Base-by-base conservation (phyloP, 2,888 invertebrate genomes). In the Drepanosiphum platanoidis region DNA sequence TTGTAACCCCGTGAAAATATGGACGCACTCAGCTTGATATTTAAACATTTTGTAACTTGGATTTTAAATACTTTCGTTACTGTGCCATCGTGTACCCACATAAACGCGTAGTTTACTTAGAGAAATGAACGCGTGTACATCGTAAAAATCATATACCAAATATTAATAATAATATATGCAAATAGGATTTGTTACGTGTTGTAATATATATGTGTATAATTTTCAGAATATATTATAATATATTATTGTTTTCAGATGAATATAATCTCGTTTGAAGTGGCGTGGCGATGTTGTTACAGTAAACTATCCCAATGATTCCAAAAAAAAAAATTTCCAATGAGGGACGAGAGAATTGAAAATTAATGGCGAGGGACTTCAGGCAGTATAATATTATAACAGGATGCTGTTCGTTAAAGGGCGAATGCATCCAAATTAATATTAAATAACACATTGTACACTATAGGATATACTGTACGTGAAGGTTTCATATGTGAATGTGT, bases 381-480 rank as follows among this genome's bases (percentile, higher is more conserved):
- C 81, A 42, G 70, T 72, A 72, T 72, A 72, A 58, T 34, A 13
- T 52, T 70, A 72, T 61, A 72, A 84, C 84, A 84, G 84, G 84
- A 84, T 84, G 68, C 84, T 77, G 84, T 84, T 84, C 66, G 84
- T 84, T 84, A 84, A 77, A 84, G 68, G 84, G 84, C 68, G 58
- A 84, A 75, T 84, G 84, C 77, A 32, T 84, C 77, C 75, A 84
- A 84, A 84, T 84, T 84, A 84, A 84, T 84, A 84, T 77, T 84
- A 77, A 84, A 84, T 84, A 84, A 84, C 68, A 84, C 46, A 52
- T 75, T 77, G 32, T 52, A 70, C 36, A 18, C 34, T 52, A 9
- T 84, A 75, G 64, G 34, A 52, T 68, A 70, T 36, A 15, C 27
- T 52, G 52, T 30, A 75, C 64, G 39, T n/a, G 75, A 84, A 77